A percentile compares a stretch with the other conserved stretches of the same genome.
Conservation (phyloP, 1,140 invertebrate species). For the Apis dorsata region DNA sequence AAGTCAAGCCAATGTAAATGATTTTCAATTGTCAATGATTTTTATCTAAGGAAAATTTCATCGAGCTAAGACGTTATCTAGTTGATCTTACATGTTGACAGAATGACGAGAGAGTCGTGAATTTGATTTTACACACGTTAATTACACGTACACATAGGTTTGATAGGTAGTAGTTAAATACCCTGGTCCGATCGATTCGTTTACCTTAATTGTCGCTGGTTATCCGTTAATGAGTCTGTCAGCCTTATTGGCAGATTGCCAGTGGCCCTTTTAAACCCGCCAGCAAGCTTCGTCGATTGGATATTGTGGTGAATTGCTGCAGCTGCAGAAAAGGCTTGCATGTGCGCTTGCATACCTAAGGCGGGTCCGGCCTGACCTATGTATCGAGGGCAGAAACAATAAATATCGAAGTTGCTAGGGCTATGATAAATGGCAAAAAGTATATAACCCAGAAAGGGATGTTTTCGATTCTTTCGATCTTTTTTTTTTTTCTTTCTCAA, state of each 20-base stretch:
- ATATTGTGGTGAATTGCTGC: slow-evolving; percentile 64
- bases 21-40: too few relatives aligned
- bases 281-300: slow-evolving; percentile 63
- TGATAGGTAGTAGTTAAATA: slow-evolving; percentile 59
- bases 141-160: slow-evolving; percentile 28
- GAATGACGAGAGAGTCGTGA: slow-evolving; percentile 5
- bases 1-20: too few relatives aligned
- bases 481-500: not conserved
- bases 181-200: slow-evolving; percentile 62
- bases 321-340: slow-evolving; percentile 42
- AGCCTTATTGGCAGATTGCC: slow-evolving; percentile 66
- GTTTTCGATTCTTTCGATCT: not conserved
- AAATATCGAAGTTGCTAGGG: slow-evolving; percentile 18
- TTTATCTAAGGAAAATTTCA: too few relatives aligned
- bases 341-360: slow-evolving; percentile 21
- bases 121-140: slow-evolving; percentile 44
- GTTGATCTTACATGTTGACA: not conserved
- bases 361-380: too few relatives aligned
- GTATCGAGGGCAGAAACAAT: slow-evolving; percentile 27
- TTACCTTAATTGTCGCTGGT: slow-evolving; percentile 67
- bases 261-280: slow-evolving; percentile 63
- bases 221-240: slow-evolving; percentile 67
- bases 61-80: not conserved
- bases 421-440: not conserved
- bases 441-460: not conserved